Evolutionary conservation across 2,797 vertebrate species (phyloP), one percentile per base, ranked within the genome.

Genomic region (Sebastes cheni): DNA sequence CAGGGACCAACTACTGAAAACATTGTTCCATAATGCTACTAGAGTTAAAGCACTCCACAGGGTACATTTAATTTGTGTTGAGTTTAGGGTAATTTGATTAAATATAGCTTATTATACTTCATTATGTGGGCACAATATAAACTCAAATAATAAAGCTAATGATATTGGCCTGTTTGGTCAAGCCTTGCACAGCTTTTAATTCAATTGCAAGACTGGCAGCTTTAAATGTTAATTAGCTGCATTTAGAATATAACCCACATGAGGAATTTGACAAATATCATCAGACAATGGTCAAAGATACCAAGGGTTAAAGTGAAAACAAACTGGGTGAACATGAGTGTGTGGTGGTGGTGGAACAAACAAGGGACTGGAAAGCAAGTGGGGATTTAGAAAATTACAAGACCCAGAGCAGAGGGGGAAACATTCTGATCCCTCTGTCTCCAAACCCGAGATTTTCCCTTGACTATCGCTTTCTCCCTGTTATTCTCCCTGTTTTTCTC

Each of bases 391-490:
- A 81, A 50, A 50, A 79, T 60, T 12, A 23, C 8, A 77, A 80
- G 75, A 29, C 22, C 12, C 32, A 50, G 12, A 12, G 14, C 6
- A 16, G 66, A 86, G 64, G 81, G 81, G 73, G 81, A 83, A 85
- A 87, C 39, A 54, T 32, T 62, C 50, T 36, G 25, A 74, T 76
- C 59, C 59, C 39, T 69, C 18, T 8, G 29, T 86, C 65, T 61
- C 55, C 27, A 83, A 71, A 60, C 42, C 46, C 14, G 50, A 16
- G 27, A 77, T 81, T 86, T 77, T 75, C 66, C 64, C 22, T 34
- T 65, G 36, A 72, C 61, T 62, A 32, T 86, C 36, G 68, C n/a
- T 32, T 50, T 54, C 50, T 54, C 50, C n/a, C 9, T 54, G 75
- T 46, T 42, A 0, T 46, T 46, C 42, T 46, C 42, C 29, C 29